These are phyloP conservation scores for Bothrops jararaca DNA, from an alignment of 2,113 vertebrate species.

Conservation along the genomic window DNA sequence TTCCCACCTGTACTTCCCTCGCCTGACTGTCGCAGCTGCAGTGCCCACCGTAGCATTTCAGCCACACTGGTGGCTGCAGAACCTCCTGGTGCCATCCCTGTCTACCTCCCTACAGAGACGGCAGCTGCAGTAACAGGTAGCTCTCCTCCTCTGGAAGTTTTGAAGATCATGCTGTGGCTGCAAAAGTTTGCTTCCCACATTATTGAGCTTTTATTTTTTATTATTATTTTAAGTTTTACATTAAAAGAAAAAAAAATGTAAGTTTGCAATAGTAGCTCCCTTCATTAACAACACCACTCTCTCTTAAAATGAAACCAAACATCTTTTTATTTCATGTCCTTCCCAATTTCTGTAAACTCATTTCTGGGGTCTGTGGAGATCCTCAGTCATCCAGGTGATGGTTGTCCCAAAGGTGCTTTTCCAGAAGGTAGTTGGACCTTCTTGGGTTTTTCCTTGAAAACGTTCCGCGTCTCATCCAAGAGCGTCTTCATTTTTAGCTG, in stretches of 20 bases:
- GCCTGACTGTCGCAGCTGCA: background rate
- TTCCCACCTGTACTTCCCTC: background rate
- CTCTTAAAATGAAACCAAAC: background rate
- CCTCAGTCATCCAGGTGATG: too few relatives aligned
- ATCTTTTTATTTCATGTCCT: too few relatives aligned
- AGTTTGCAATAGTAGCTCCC: background rate
- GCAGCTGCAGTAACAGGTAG: background rate
- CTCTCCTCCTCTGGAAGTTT: background rate
- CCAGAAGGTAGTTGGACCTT: too few relatives aligned
- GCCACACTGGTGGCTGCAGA: background rate
- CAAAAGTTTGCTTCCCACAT: background rate
- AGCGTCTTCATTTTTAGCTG: too few relatives aligned
- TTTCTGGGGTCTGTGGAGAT: too few relatives aligned
- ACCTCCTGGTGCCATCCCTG: background rate
- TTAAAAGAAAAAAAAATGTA: background rate
- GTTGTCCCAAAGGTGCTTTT: too few relatives aligned
- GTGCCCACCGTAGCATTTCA: background rate
- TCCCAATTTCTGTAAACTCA: too few relatives aligned
- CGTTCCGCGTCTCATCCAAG: too few relatives aligned
- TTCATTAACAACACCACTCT: background rate
- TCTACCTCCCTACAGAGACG: background rate
- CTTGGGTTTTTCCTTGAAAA: too few relatives aligned
- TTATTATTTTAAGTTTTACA: background rate
- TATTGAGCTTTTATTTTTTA: background rate
- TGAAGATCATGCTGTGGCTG: background rate